Base-by-base conservation (phyloP, 1,140 invertebrate species). In the Sarcophaga peregrina region DNA sequence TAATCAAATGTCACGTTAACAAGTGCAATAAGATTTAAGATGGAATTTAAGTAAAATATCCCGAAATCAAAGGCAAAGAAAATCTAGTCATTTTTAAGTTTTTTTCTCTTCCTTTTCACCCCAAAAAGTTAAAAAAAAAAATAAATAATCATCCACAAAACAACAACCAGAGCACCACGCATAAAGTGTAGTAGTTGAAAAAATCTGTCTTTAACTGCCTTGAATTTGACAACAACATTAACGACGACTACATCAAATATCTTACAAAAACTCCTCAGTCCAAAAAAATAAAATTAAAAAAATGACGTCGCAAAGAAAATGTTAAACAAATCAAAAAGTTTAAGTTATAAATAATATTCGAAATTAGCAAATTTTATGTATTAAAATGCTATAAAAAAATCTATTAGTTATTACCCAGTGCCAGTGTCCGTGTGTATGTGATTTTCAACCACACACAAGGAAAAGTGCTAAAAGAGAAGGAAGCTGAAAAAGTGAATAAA, bases 141-240 rank as follows among this genome's bases (percentile, higher is more conserved):
- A 17, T 17, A 72, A 17, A 8, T 72, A 72, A 9, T 17, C 20
- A 78, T 50, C 75, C 47, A 52, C 75, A 78, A 78, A 11, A 50
- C 73, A 62, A 62, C 62, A 15, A 76, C 45, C 46, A 76, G 74
- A 76, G 74, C 74, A 74, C 13, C n/a, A 13, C 13, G 47, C 48
- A n/a, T 47, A 68, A 9, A 68, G 15, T 20, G 62, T 46, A 78
- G 48, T 52, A 50, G 48, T 9, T 74, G 75, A 78, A 78, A 78
- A 78, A 78, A 78, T 78, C 75, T 78, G 50, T 78, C 75, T 78
- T 78, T 78, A 50, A 78, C 75, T 78, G 50, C 75, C 75, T 78
- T 78, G 75, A 78, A 78, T 78, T 76, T n/a, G 9, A 76, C 75
- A 78, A 76, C 48, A 78, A 76, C 46, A n/a, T n/a, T n/a, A 48